Conservation (phyloP, 2,113 vertebrate species). For the Felis catus region DNA sequence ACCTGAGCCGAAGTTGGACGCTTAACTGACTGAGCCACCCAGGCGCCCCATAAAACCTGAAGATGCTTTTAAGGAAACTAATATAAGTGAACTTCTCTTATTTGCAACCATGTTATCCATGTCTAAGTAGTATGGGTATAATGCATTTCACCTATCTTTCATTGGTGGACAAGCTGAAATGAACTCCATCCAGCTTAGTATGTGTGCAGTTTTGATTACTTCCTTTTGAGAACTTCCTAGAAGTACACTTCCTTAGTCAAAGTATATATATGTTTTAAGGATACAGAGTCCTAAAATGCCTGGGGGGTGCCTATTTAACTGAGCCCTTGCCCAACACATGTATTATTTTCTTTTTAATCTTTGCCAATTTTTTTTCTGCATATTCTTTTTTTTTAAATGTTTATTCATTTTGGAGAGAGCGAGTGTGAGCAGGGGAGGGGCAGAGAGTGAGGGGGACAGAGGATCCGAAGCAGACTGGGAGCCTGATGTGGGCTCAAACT, state of each 20-base stretch:
- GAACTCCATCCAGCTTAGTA: not conserved
- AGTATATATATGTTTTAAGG: not conserved
- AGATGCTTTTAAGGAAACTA: not conserved
- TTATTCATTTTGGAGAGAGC: too few relatives aligned
- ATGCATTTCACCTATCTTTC: constrained; percentile 9
- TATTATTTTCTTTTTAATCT: not conserved
- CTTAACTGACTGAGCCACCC: too few relatives aligned
- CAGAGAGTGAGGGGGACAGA: too few relatives aligned
- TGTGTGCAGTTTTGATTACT: constrained; percentile 27
- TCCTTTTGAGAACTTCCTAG: constrained; percentile 18
- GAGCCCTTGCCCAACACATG: not conserved
- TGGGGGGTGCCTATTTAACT: not conserved
- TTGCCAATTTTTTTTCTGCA: not conserved
- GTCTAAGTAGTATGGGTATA: not conserved
- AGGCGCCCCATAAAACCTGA: not conserved
- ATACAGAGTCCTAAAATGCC: not conserved
- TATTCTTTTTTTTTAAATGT: too few relatives aligned
- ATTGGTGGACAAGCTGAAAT: not conserved
- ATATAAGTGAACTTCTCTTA: not conserved
- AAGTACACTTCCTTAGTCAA: not conserved
- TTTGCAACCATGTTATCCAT: not conserved
- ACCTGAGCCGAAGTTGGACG: too few relatives aligned
- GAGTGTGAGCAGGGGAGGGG: too few relatives aligned
- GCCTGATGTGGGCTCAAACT: too few relatives aligned
- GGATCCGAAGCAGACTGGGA: too few relatives aligned